Base-by-base conservation (phyloP, 2,888 invertebrate genomes). In the Cristatella mucedo region DNA sequence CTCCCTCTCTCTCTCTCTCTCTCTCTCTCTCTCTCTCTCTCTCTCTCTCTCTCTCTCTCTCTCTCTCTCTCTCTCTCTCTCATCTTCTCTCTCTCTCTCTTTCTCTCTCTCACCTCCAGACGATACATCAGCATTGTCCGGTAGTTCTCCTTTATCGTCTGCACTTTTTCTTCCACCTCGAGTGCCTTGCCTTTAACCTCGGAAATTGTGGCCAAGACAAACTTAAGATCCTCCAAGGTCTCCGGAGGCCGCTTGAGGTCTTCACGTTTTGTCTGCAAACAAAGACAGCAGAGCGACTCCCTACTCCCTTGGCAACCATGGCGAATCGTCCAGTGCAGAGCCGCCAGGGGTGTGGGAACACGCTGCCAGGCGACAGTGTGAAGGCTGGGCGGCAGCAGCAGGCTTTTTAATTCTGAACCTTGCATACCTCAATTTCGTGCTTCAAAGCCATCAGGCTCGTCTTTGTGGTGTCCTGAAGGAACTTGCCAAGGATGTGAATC, bases 121-220 rank as follows among this genome's bases (percentile, higher is more conserved):
- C 71, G 67, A 58, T 87, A 82, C 49, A 77, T 74, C 37, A 70
- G 68, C 15, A 87, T 69, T 50, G 80, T 77, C 32, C 75, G 71
- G 57, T 82, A 87, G 33, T 77, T 75, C 62, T 85, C 82, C 61
- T 81, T 75, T 66, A 78, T 57, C 33, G 75, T 75, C 29, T 73
- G 69, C 53, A 79, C 83, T 52, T 74, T 75, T 33, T 80, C 72
- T 62, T 87, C 86, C 0, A 80, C 76, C 2, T 78, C 76, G 38
- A 85, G 71, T 1, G 83, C 80, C 61, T 76, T 74, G 40, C 75
- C 74, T 53, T 80, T 77, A 32, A 87, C 76, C 26, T 72, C 73
- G 0, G 76, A 68, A 44, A 89, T 84, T 0, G 83, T 78, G 47
- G 78, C 77, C 77, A 87, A 78, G 2, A 87, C 80, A 43, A 75